Evolutionary conservation across 2,797 vertebrate species (phyloP), one percentile per base, ranked within the genome.

Genomic region (Melanotaenia maccullochi): DNA sequence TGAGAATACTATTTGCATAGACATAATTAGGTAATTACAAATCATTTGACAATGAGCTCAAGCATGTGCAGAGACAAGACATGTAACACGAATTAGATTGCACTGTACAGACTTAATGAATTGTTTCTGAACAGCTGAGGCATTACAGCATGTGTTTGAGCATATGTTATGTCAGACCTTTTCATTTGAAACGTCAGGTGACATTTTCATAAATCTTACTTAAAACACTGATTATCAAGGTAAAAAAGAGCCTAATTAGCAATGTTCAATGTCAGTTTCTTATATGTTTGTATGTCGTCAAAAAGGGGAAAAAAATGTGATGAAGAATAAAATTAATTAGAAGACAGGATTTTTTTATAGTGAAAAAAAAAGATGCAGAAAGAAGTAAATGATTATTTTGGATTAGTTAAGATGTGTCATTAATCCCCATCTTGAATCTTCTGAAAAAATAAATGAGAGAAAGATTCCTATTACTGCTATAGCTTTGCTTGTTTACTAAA

Each of bases 21-120:
- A 93, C 91, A 94, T 96, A 96, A 96, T 96, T 95, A 96, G 94
- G 94, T 95, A 95, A 96, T 96, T 96, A 95, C 94, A 95, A 96
- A 95, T 95, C 94, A 93, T 95, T 94, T 95, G 95, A 93, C 94
- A 94, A 93, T 91, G 94, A 95, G 94, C 92, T 94, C 84, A 87
- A 94, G 94, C 93, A 91, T 95, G 95, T 93, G 93, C 93, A 90
- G 87, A 90, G 92, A 94, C 87, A 90, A 90, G 87, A 86, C 90
- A 93, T 77, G 86, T 90, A 85, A 82, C 92, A 92, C 86, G 82
- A 92, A 88, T 90, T 91, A 82, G 90, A 78, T 87, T 89, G 87
- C 92, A 94, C 93, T 87, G 93, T 89, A 93, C 78, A 7, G 82
- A 76, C 83, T 90, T 95, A 94, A 95, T 93, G 92, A 93, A 93